These are phyloP conservation scores for Acropora yongei DNA, from an alignment of 64 coral and sea anemone genomes.

Conservation along the genomic window DNA sequence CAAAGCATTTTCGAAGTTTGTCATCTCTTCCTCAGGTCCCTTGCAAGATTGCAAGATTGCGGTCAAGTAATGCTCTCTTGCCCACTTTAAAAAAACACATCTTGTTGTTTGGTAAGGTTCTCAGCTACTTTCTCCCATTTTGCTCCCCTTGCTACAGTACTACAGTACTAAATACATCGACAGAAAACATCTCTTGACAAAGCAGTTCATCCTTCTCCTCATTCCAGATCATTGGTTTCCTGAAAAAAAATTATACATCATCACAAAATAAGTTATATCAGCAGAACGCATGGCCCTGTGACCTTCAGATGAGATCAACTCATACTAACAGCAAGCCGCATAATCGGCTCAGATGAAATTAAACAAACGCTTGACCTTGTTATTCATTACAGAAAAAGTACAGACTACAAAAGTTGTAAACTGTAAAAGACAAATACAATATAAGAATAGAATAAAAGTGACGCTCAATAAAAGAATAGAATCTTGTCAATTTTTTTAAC, in stretches of 20 bases:
- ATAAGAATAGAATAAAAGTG: no score
- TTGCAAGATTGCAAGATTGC: slow-evolving; percentile 41
- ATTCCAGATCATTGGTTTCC: slow-evolving; percentile 10
- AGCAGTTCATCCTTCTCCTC: slow-evolving; percentile 51
- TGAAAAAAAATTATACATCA: no score
- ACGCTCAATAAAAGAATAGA: no score
- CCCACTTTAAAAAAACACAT: slow-evolving; percentile 52
- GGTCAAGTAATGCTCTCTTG: slow-evolving; percentile 46
- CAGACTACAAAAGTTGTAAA: no score
- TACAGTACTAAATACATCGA: slow-evolving; percentile 60
- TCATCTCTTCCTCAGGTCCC: slow-evolving; percentile 57
- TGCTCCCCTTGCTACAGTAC: slow-evolving; percentile 65
- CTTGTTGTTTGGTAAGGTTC: slow-evolving; percentile 36
- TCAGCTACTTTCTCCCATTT: slow-evolving; percentile 68
- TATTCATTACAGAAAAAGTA: no score
- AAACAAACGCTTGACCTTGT: no score
- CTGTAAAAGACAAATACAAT: no score
- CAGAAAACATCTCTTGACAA: slow-evolving; percentile 53
- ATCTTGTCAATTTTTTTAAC: no score
- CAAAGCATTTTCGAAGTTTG: background rate
- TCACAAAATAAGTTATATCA: background rate
- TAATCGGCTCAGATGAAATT: background rate
- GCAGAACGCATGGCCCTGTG: background rate
- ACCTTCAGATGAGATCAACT: background rate
- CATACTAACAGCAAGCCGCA: background rate